Evolutionary conservation across 1,140 invertebrate species (phyloP), one percentile per base, ranked within the genome.

Genomic region (Euura saliciscinereae): DNA sequence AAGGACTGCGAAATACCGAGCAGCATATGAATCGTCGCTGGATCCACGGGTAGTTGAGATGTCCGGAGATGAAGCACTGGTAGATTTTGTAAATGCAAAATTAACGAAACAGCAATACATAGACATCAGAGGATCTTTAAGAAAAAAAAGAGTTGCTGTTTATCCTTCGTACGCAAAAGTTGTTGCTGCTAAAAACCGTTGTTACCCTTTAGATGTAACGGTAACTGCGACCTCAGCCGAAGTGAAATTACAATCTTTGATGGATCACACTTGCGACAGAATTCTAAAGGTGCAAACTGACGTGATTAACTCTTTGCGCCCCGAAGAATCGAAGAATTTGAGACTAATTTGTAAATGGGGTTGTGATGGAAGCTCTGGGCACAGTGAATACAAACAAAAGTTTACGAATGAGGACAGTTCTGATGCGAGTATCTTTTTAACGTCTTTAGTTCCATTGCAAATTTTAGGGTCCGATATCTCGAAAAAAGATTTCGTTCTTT

Each of bases 381-480:
- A n/a, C n/a, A n/a, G n/a, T n/a, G n/a, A n/a, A n/a, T n/a, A n/a
- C n/a, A n/a, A n/a, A n/a, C n/a, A n/a, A n/a, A n/a, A n/a, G n/a
- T n/a, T n/a, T n/a, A n/a, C n/a, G n/a, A n/a, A n/a, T n/a, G n/a
- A n/a, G n/a, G n/a, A n/a, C n/a, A n/a, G n/a, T n/a, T n/a, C n/a
- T n/a, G n/a, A 72, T 74, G 71, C 68, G 11, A 73, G 45, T 77
- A 70, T 79, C 46, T 64, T 80, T 46, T 73, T 75, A 64, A 76
- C 75, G 64, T 80, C 79, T 0, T 70, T 78, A 71, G 76, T 77
- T 13, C 75, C 79, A 8, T 76, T 79, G 66, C 73, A 75, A 71
- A n/a, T 78, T 8, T 46, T 68, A 1, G 44, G 51, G 13, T 6
- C 4, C 2, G 59, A 13, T 74, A 45, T 69, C 7, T 44, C 13